phyloP scores from a whole-genome alignment of 2,113 vertebrate species.

The Crocuta crocuta region DNA sequence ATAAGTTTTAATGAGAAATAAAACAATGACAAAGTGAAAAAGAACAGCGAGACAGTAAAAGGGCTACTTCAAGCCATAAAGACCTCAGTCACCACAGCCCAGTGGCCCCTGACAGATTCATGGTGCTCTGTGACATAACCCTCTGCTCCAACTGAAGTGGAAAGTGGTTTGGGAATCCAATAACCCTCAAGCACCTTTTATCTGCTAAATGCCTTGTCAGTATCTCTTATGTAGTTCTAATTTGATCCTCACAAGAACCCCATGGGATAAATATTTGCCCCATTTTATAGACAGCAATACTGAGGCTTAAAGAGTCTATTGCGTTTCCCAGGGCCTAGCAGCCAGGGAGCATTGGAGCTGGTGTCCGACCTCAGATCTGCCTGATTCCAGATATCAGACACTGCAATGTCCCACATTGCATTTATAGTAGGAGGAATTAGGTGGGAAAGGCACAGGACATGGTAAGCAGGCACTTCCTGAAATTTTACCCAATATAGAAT shows the following conservation, averaged over 20 bases:
- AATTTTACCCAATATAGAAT: not conserved
- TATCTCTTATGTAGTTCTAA: not conserved
- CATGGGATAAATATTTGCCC: not conserved
- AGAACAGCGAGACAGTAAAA: not conserved
- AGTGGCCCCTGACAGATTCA: rapidly evolving
- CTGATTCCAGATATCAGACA: not conserved
- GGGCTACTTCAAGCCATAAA: not conserved
- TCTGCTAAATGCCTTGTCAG: not conserved
- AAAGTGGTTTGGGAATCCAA: not conserved
- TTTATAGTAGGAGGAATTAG: not conserved
- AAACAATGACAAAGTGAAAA: not conserved
- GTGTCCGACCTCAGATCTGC: not conserved
- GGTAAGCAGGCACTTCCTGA: not conserved
- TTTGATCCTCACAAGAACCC: not conserved
- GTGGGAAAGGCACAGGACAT: not conserved
- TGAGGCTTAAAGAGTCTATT: not conserved
- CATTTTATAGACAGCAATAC: not conserved
- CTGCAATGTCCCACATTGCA: not conserved
- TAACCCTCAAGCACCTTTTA: not conserved
- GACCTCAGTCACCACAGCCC: not conserved
- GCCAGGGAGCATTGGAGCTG: not conserved
- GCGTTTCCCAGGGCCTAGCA: not conserved
- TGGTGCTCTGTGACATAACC: not conserved
- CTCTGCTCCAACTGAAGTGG: not conserved
- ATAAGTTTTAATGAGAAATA: not conserved